Conservation (phyloP, 2,888 invertebrate species). For the Hypsopygia costalis region DNA sequence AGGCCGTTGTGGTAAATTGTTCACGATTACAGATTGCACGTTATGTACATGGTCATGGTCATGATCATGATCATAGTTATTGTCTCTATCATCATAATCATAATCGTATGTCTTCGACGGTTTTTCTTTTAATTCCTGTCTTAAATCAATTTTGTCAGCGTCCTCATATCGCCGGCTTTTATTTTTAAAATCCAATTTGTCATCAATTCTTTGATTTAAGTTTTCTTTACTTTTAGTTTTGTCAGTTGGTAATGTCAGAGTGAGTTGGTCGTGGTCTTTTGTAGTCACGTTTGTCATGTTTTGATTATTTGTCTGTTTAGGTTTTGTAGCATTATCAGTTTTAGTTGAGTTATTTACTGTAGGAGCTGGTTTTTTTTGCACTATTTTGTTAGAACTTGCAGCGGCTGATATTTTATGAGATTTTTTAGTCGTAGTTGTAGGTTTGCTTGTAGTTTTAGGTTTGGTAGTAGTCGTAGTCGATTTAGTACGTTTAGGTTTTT, state of each 20-base stretch:
- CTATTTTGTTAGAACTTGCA: conserved; percentile 25
- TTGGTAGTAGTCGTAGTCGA: conserved; percentile 29
- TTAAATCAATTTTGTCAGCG: conserved; percentile 35
- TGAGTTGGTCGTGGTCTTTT: conserved; percentile 30
- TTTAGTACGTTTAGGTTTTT: conserved; percentile 35
- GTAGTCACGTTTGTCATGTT: conserved; percentile 30
- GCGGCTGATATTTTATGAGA: conserved; percentile 21
- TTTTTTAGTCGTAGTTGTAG: conserved; percentile 36
- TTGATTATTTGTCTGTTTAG: conserved; percentile 31
- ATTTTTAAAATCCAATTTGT: conserved; percentile 81
- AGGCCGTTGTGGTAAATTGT: conserved; percentile 61
- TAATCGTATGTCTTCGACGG: conserved; percentile 27
- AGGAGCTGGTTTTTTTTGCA: conserved; percentile 32
- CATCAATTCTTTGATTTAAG: conserved; percentile 63
- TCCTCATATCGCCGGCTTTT: conserved; percentile 64
- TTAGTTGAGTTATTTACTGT: conserved; percentile 27
- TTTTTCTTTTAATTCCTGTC: conserved; percentile 44
- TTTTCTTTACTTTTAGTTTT: conserved; percentile 31
- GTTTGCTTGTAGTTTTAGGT: conserved; percentile 25
- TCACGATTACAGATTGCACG: conserved; percentile 64
- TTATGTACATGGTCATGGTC: conserved; percentile 51
- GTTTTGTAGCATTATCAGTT: conserved; percentile 28
- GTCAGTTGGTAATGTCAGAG: conserved; percentile 29
- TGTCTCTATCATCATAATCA: conserved; percentile 46
- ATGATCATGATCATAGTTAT: no score